A percentile compares a stretch with the other conserved stretches of the same genome.
Evolutionary conservation across 2,888 invertebrate species (phyloP).

Genomic region (Agonopterix arenella): DNA sequence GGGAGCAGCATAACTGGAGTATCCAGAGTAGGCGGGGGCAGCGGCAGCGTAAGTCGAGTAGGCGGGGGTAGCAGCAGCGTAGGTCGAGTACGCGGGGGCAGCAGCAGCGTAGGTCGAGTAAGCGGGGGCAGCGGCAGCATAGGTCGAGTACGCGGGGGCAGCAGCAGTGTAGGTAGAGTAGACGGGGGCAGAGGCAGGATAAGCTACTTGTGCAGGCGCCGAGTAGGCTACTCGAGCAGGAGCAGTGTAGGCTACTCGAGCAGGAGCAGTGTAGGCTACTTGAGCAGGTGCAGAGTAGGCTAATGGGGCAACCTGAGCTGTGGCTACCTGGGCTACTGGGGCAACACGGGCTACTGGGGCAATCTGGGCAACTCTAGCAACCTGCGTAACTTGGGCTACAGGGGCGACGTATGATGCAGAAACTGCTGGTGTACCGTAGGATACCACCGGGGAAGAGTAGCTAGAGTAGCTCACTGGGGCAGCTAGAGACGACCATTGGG

Average conservation of each 20-base stretch:
- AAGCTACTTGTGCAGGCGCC: conserved; percentile 13
- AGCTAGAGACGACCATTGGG: conserved; percentile 3
- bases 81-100: no score
- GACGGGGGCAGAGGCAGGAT: conserved; percentile 3
- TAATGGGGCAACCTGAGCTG: conserved; percentile 15
- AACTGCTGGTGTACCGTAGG: conserved; percentile 6
- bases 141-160: no score
- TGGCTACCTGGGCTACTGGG: background rate
- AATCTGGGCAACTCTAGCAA: conserved; percentile 11
- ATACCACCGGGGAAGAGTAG: no score
- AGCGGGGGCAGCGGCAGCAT: no score
- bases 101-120: no score
- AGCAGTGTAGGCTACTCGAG: conserved; percentile 6
- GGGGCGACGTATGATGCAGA: conserved; percentile 6
- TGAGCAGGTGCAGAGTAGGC: background rate
- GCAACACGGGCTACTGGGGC: background rate
- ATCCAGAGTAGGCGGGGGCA: no score
- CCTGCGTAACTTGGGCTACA: conserved; percentile 17
- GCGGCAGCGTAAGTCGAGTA: no score
- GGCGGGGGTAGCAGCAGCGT: no score
- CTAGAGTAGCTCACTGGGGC: no score
- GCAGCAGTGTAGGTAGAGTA: background rate
- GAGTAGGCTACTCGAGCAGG: background rate
- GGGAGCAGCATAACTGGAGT: no score
- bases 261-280: background rate